phyloP scores from a whole-genome alignment of 2,113 vertebrate species.

The Cyanocitta stelleri region DNA sequence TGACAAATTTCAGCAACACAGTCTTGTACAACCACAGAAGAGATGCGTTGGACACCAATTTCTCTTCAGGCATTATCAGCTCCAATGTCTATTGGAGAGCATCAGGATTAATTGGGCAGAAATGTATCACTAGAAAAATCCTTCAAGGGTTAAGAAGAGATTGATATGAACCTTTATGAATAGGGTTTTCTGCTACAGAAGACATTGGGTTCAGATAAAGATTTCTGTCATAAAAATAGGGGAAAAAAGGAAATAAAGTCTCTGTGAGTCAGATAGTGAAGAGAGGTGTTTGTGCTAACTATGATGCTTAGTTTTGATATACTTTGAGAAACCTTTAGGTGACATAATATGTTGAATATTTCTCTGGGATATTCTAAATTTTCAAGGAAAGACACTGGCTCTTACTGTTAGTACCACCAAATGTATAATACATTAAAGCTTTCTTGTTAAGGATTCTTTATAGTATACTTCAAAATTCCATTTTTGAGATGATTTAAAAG shows the following conservation, averaged over 20 bases:
- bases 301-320: neutral
- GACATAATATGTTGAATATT: neutral
- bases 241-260: neutral
- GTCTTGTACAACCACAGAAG: rapidly evolving
- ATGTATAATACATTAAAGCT: constrained; percentile 19
- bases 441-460: constrained; percentile 26
- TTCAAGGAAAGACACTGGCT: neutral
- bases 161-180: neutral
- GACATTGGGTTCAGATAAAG: neutral
- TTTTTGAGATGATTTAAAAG: neutral
- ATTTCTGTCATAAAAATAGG: neutral
- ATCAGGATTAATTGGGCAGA: neutral
- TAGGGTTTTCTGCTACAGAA: neutral
- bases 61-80: neutral
- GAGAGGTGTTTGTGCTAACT: neutral
- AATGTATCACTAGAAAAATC: neutral
- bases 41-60: neutral
- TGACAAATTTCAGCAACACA: neutral
- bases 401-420: neutral
- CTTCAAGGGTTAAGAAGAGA: neutral
- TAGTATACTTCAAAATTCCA: neutral
- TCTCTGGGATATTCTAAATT: neutral
- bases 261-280: neutral
- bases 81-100: neutral
- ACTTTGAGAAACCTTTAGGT: neutral